Conservation (phyloP, 1,140 invertebrate species). For the Drosophila hydei region DNA sequence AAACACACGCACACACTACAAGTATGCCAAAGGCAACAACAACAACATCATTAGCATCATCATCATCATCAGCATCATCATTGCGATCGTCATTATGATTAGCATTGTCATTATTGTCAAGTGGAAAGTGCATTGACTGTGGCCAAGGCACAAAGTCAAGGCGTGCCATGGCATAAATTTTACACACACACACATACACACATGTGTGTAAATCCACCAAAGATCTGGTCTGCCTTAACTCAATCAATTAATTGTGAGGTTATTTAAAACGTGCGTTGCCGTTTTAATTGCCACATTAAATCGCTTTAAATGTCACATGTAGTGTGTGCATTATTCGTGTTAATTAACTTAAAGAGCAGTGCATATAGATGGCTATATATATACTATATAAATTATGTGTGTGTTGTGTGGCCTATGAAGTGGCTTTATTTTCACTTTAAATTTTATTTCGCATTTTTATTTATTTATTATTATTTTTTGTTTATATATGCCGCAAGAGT, state of each 20-base stretch:
- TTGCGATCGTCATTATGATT: not conserved
- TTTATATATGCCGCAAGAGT: no score
- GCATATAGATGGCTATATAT: not conserved
- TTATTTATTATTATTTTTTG: no score
- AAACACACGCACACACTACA: slow-evolving; percentile 15
- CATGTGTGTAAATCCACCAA: not conserved
- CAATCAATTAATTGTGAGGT: slow-evolving; percentile 36
- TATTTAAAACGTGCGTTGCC: slow-evolving; percentile 12
- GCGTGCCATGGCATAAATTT: slow-evolving; percentile 14
- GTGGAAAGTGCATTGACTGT: slow-evolving; percentile 68
- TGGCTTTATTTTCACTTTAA: no score
- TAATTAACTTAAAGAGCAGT: not conserved
- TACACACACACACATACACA: no score
- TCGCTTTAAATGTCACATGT: slow-evolving; percentile 5
- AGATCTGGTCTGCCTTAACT: slow-evolving; percentile 18
- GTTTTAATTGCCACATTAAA: slow-evolving; percentile 36
- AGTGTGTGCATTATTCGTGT: not conserved
- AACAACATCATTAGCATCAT: not conserved
- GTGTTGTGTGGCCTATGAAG: no score
- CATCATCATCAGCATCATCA: not conserved
- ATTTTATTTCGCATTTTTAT: no score
- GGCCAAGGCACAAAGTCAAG: slow-evolving; percentile 63
- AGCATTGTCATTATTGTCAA: not conserved
- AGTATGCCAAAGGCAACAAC: slow-evolving; percentile 11
- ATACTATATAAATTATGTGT: not conserved